Evolutionary conservation across 2,113 vertebrate species (phyloP), one percentile per base, ranked within the genome.

Genomic region (Nasalis larvatus): DNA sequence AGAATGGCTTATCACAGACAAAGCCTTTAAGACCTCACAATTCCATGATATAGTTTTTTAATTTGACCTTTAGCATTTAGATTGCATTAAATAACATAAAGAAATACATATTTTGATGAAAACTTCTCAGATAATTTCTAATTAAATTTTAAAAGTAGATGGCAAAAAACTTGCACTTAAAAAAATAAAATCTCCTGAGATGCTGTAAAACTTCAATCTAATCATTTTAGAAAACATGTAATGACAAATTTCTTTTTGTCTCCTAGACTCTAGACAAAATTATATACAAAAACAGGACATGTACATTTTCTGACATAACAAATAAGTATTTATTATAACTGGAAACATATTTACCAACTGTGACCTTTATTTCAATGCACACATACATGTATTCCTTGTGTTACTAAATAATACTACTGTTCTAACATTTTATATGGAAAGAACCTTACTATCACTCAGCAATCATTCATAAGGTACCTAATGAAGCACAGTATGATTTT

Each of bases 81-180:
- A 85, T 13, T 80, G 21, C 7, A 87, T 23, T 89, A 85, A 47
- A 78, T 77, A 90, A 58, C 20, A 91, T 23, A 81, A 89, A 88
- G 1, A 3, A 80, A 87, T 45, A 54, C 25, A 56, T 25, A 80
- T 87, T 94, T 69, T 85, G 76, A 18, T 42, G 17, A 18, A 84
- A 94, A 85, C 11, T 81, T 91, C 42, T 52, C 18, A 95, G 8
- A 23, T 60, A 89, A 78, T 54, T 91, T 95, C 96, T 47, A 89
- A 91, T 18, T 74, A 92, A 86, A 63, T 90, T 84, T 90, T 30
- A 92, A 92, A 93, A 94, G 52, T 17, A 54, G 47, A 95, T 89
- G 37, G n/a, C 10, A 92, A 88, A 97, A 96, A 47, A 18, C 1
- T 83, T 76, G 47, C 4, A 80, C 5, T 18, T 77, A 9, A 47